Evolutionary conservation across 2,888 invertebrate genomes (phyloP), one percentile per base, ranked within the genome.

Genomic region (Lasiommata megera): DNA sequence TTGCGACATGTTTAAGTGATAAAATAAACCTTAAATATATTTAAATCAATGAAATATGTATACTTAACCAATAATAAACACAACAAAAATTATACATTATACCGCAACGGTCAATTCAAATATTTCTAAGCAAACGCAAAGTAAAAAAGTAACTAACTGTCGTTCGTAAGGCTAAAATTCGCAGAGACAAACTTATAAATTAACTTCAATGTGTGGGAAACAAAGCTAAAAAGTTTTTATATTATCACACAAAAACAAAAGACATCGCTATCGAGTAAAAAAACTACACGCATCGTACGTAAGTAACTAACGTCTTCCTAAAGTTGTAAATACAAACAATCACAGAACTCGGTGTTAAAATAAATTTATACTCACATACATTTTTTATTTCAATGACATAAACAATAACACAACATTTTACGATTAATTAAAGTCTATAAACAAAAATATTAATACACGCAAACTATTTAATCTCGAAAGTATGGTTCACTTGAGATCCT

Each of bases 311-410:
- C 43, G 55, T 64, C 56, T 48, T 60, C 51, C 48, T 8, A 54
- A 60, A 67, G 51, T 63, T 65, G 61, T 62, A 68, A 65, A 67
- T 60, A 66, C 63, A 55, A 57, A 63, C 65, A 67, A 60, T 55
- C 57, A 31, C 54, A 41, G 54, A 56, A 58, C 47, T 41, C 8
- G 48, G 41, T 41, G 50, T 38, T 62, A 34, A 59, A 53, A 52
- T 54, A 47, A 57, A 62, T 60, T 60, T 62, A 59, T 65, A 69
- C 69, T 66, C 60, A 67, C 67, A 54, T 58, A 56, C 38, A 57
- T 44, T 54, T 36, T 14, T 23, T 50, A 44, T 36, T 34, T 11
- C 29, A 41, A 17, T 17, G 37, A 56, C 11, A 48, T 12, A 14
- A 56, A 40, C 34, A 18, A 28, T 12, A n/a, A 36, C 29, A 47